Percentiles rank a stretch among this genome's conserved stretches.
phyloP scores from a whole-genome alignment of 2,888 invertebrate genomes.

The Seira ritae region DNA sequence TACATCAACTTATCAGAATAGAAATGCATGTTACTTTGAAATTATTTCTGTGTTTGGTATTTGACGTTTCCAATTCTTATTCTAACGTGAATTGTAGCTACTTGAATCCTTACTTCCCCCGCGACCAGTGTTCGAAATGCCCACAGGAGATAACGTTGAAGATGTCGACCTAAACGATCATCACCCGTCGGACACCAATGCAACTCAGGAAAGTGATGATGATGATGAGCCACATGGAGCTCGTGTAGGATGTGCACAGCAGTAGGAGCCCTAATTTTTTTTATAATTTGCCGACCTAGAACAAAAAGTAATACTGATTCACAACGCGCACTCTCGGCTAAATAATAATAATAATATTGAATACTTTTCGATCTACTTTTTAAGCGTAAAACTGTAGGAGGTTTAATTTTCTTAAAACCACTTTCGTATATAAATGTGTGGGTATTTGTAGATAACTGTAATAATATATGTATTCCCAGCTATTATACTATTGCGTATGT shows the following conservation, averaged over 20 bases:
- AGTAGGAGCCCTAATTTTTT: slow-evolving; percentile 77
- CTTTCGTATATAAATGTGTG: slow-evolving; percentile 7
- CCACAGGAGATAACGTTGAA: slow-evolving; percentile 88
- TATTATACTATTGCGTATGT: neutral
- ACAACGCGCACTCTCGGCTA: slow-evolving; percentile 43
- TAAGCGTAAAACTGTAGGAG: neutral
- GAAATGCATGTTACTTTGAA: neutral
- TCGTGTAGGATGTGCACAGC: slow-evolving; percentile 88
- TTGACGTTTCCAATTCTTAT: neutral
- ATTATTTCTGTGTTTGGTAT: neutral
- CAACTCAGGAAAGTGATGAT: slow-evolving; percentile 79
- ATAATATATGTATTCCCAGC: neutral
- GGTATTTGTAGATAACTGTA: neutral
- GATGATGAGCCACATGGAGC: slow-evolving; percentile 81
- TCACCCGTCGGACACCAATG: slow-evolving; percentile 78
- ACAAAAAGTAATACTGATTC: slow-evolving; percentile 31
- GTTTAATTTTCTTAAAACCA: neutral
- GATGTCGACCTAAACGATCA: slow-evolving; percentile 89
- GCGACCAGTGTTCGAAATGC: slow-evolving; percentile 83
- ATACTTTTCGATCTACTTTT: neutral
- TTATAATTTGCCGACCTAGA: slow-evolving; percentile 18
- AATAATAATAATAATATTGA: slow-evolving; percentile 4
- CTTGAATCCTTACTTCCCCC: slow-evolving; percentile 87
- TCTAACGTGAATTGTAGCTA: slow-evolving; percentile 77
- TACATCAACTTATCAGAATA: neutral